Conservation (phyloP, 2,797 vertebrate species). For the Rhinogobio ventralis region DNA sequence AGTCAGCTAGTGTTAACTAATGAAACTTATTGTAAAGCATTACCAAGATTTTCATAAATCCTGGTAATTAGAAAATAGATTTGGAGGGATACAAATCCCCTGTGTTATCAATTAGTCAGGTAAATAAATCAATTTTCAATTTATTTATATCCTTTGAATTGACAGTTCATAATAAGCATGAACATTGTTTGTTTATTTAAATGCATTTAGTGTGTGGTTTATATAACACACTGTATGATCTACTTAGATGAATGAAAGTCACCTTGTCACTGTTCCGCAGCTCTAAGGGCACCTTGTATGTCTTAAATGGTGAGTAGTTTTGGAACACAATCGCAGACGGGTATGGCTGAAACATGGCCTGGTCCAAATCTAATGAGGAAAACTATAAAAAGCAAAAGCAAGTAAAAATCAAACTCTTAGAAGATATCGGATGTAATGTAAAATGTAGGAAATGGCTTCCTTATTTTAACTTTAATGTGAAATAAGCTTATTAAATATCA, state of each 20-base stretch:
- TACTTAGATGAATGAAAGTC: slow-evolving; percentile 47
- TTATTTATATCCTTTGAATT: neutral
- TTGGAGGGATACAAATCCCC: neutral
- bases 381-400: slow-evolving; percentile 68
- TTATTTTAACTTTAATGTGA: neutral
- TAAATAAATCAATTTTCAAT: neutral
- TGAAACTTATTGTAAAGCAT: too few relatives aligned
- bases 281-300: slow-evolving; percentile 79
- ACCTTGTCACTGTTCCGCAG: slow-evolving; percentile 87
- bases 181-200: neutral
- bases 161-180: neutral
- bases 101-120: neutral
- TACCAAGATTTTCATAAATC: slow-evolving; percentile 1
- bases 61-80: slow-evolving; percentile 27
- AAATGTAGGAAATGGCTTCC: neutral
- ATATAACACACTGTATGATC: neutral
- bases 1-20: too few relatives aligned
- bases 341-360: slow-evolving; percentile 84
- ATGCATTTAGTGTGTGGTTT: neutral
- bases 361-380: slow-evolving; percentile 75
- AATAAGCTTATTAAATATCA: neutral
- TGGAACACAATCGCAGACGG: slow-evolving; percentile 89
- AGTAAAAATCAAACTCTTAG: slow-evolving; percentile 7
- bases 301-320: slow-evolving; percentile 79
- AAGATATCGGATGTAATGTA: neutral